Evolutionary conservation across 2,113 vertebrate genomes (phyloP).

Genomic region (Ameiurus melas): DNA sequence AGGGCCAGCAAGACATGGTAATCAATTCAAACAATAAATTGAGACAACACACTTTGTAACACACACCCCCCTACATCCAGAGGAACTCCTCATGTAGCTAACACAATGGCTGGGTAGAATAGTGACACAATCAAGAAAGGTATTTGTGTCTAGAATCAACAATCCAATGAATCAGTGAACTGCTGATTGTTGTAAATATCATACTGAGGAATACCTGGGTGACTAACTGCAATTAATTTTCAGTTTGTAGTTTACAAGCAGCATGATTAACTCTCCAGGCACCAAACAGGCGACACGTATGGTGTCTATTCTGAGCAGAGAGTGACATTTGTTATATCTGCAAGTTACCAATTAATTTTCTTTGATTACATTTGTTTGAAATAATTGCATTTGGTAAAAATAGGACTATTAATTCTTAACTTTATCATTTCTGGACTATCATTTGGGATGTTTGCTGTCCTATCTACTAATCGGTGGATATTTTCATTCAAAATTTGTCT

Average conservation of each 20-base stretch:
- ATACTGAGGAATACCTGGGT: not conserved
- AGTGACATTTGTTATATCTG: slow-evolving; percentile 50
- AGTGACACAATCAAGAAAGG: not conserved
- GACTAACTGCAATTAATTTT: slow-evolving; percentile 31
- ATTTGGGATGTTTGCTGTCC: not conserved
- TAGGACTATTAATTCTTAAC: no score
- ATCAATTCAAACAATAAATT: not conserved
- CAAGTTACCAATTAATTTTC: slow-evolving; percentile 57
- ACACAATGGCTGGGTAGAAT: not conserved
- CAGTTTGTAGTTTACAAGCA: slow-evolving; percentile 12
- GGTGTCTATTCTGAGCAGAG: slow-evolving; percentile 38
- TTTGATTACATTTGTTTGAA: slow-evolving; percentile 56
- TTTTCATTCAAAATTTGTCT: not conserved
- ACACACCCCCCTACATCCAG: not conserved
- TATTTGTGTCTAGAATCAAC: not conserved
- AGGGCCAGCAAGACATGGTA: not conserved
- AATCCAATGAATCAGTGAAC: not conserved
- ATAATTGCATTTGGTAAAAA: slow-evolving; percentile 53
- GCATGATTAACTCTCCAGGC: slow-evolving; percentile 8
- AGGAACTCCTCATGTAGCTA: not conserved
- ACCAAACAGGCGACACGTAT: slow-evolving; percentile 28
- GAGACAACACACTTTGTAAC: not conserved
- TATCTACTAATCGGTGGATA: not conserved
- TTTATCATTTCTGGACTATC: not conserved
- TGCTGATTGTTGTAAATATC: not conserved